phyloP scores from a whole-genome alignment of 1,140 invertebrate genomes.

The Melipona quadrifasciata region DNA sequence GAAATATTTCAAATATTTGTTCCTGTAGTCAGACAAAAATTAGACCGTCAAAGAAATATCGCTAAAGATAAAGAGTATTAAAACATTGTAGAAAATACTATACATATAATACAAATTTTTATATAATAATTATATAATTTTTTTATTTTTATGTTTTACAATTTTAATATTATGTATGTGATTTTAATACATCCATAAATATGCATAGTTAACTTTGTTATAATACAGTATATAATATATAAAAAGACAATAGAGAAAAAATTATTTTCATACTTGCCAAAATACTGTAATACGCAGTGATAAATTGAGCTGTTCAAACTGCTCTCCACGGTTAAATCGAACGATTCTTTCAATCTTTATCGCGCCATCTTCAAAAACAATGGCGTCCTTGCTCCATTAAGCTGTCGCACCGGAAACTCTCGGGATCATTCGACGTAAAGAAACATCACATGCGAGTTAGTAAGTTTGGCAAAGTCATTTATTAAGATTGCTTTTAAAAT shows the following conservation, averaged over 20 bases:
- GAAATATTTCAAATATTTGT: background rate
- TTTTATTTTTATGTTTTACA: too few species aligned
- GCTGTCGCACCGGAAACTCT: background rate
- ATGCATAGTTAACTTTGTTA: too few species aligned
- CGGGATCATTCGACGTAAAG: background rate
- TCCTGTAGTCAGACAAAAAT: too few species aligned
- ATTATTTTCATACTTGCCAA: background rate
- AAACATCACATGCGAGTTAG: background rate
- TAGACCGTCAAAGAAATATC: background rate
- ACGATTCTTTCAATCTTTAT: background rate
- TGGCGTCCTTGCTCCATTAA: background rate
- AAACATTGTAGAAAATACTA: background rate
- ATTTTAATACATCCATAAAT: too few species aligned
- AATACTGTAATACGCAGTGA: background rate
- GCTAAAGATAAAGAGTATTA: background rate
- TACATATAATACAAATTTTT: too few species aligned
- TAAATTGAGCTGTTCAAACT: background rate
- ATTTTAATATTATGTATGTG: too few species aligned
- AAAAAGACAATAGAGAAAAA: too few species aligned
- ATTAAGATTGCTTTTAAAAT: background rate
- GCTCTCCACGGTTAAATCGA: background rate
- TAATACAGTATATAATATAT: too few species aligned
- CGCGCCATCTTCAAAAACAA: background rate
- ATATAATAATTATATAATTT: too few species aligned
- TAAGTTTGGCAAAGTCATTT: background rate